Evolutionary conservation across 2,888 invertebrate species (phyloP), one percentile per base, ranked within the genome.

Genomic region (Tuberolachnus salignus): DNA sequence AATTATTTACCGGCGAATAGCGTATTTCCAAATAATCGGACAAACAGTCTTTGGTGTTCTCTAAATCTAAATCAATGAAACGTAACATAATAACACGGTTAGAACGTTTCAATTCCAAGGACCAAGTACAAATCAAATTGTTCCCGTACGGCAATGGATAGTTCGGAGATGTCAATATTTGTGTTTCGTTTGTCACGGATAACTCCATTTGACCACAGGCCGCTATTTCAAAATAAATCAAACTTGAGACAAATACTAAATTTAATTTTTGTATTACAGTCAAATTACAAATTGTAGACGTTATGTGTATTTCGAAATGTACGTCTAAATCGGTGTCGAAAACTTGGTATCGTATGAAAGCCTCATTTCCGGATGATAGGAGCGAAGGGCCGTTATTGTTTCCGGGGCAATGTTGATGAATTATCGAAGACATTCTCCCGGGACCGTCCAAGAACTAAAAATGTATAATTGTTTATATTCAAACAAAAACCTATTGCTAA

Each of bases 101-200:
- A 1, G 2, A 3, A 14, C 6, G 1, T 11, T 88, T 87, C 0
- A 83, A 82, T 67, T 90, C 88, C 8, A 85, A n/a, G 0, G 26
- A n/a, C 80, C 80, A 80, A 13, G 19, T 46, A 84, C 95, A 95
- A 69, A 86, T 83, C 14, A 90, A 84, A 82, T 87, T 86, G 16
- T 86, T 84, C 9, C 86, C 86, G 84, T 95, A 96, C 42, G 83
- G 82, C 1, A 84, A 82, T 0, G 94, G 94, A 86, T 90, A 94
- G 64, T 90, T 90, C 0, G 96, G 95, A 83, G 92, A 92, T 42
- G 87, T 87, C n/a, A 95, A 59, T 16, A 78, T 34, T 67, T 78
- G 19, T 34, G 67, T 51, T 34, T 78, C 14, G 16, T 66, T 46
- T 19, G 34, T 49, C 8, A 11, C 19, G 13, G 21, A 6, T 10